These are phyloP conservation scores for Apotomis turbidana DNA, from an alignment of 2,888 invertebrate genomes.

Conservation along the genomic window DNA sequence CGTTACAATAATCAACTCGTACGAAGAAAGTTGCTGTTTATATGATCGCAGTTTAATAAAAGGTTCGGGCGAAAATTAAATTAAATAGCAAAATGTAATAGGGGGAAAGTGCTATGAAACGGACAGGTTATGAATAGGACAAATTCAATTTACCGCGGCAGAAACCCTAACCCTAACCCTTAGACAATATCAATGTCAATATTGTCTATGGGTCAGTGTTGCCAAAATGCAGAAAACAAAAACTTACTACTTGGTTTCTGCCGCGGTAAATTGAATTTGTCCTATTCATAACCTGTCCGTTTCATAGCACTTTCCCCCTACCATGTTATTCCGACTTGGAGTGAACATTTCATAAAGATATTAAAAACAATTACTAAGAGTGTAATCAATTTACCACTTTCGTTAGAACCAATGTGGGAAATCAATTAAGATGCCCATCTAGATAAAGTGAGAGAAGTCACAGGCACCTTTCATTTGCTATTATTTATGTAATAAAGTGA, in stretches of 20 bases:
- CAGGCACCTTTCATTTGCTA: conserved; percentile 46
- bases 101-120: too few species aligned
- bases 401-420: conserved; percentile 51
- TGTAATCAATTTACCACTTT: conserved; percentile 52
- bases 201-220: too few species aligned
- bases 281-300: too few species aligned
- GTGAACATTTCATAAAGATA: conserved; percentile 21
- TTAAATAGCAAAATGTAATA: not conserved
- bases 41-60: not conserved
- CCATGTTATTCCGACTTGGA: conserved; percentile 6
- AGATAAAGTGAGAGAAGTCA: conserved; percentile 54
- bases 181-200: too few species aligned
- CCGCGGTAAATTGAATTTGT: too few species aligned
- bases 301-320: too few species aligned
- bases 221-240: too few species aligned
- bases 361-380: conserved; percentile 28
- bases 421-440: conserved; percentile 65
- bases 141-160: too few species aligned
- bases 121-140: too few species aligned
- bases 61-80: not conserved
- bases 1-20: too few species aligned
- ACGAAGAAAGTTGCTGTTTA: not conserved
- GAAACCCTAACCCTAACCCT: too few species aligned
- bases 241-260: too few species aligned
- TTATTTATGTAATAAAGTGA: conserved; percentile 33